Evolutionary conservation across 1,140 invertebrate species (phyloP), one percentile per base, ranked within the genome.

Genomic region (Odontomachus brunneus): DNA sequence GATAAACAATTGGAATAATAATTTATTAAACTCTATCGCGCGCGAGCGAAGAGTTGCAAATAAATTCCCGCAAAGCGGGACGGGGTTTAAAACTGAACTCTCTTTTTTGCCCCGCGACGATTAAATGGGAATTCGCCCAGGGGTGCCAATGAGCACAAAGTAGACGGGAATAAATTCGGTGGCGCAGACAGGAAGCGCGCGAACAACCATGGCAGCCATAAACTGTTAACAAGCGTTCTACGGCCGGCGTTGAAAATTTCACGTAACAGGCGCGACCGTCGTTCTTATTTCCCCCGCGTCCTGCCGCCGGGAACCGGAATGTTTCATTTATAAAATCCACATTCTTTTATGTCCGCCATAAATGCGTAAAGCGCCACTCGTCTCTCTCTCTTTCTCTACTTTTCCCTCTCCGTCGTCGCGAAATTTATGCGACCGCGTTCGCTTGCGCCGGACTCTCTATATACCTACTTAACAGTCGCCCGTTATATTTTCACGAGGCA

Each of bases 281-380:
- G 33, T 71, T 38, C 65, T 69, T 80, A 80, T 80, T 80, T 71
- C 65, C 75, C 75, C 63, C 51, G 29, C 65, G 66, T 80, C 51
- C 29, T 57, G 29, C 51, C 51, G 63, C 62, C 24, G 7, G 65
- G 38, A n/a, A 80, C 65, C 51, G 75, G 53, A 29, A 71, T 80
- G 75, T 71, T 80, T 80, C 75, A 80, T 80, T 80, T 80, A 80
- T 80, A 80, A 80, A 80, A 80, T 80, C 65, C 65, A 80, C 75
- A 80, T 80, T 80, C 65, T 80, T 80, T 80, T 71, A 80, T 71
- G 51, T 15, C 12, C 75, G 65, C 65, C 53, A 80, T 80, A 80
- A 80, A 80, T 80, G 75, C 65, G 75, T 80, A 80, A 80, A 80
- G n/a, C 51, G 65, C 65, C n/a, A 44, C 65, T 80, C 53, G 75